A percentile compares a stretch with the other conserved stretches of the same genome.
These are phyloP conservation scores for Apantesis nais DNA, from an alignment of 2,888 invertebrate species.

Conservation along the genomic window DNA sequence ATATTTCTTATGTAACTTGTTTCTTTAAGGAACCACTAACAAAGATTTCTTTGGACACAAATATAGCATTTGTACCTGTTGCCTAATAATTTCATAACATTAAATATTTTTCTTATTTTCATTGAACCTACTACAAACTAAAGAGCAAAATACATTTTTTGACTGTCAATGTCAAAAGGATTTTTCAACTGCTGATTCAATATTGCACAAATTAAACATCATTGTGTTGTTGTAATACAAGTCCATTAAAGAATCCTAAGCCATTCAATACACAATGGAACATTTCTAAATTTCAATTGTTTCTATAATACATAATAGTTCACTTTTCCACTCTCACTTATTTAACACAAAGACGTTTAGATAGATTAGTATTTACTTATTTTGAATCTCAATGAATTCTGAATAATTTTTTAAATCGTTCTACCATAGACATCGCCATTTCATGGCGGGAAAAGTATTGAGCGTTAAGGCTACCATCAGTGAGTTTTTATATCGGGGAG, in stretches of 20 bases:
- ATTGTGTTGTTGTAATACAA: not conserved
- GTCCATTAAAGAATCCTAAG: not conserved
- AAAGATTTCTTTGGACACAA: not conserved
- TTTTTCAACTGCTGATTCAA: not conserved
- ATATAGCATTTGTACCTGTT: not conserved
- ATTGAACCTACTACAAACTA: not conserved
- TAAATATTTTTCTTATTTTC: not conserved
- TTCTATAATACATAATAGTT: slow-evolving; percentile 42
- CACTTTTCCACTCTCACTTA: slow-evolving; percentile 54
- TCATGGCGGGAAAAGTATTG: slow-evolving; percentile 37
- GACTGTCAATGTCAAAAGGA: not conserved
- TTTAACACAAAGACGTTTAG: slow-evolving; percentile 46
- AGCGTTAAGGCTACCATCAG: slow-evolving; percentile 26
- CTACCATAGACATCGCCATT: slow-evolving; percentile 33
- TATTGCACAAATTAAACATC: not conserved
- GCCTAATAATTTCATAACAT: not conserved
- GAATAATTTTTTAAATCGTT: slow-evolving; percentile 18
- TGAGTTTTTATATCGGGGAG: not conserved
- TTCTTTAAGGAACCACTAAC: not conserved
- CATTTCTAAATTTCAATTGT: not conserved
- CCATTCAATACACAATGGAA: not conserved
- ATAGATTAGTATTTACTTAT: slow-evolving; percentile 32
- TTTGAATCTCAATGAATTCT: slow-evolving; percentile 17
- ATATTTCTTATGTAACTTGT: no score
- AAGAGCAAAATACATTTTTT: not conserved